Evolutionary conservation across 2,797 vertebrate genomes (phyloP), one percentile per base, ranked within the genome.

Genomic region (Hoplostethus mediterraneus): DNA sequence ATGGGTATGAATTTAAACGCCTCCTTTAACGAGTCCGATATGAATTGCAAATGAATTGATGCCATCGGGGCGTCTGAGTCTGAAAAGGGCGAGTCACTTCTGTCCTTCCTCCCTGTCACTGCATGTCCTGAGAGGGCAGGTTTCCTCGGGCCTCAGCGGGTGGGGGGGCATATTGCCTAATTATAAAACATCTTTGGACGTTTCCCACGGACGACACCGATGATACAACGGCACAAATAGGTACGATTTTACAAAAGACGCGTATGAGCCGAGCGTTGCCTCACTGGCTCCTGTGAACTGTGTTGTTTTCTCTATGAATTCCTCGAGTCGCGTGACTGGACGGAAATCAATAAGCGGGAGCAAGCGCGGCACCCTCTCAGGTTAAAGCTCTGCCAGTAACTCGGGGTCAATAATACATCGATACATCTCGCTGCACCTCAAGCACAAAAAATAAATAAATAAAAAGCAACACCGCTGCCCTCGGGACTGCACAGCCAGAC

Each of bases 11-110:
- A 89, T 89, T 79, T 66, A 75, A 83, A 89, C 73, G 42, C 47
- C 30, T 42, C 54, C 31, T 71, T 82, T 87, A 91, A 91, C 42
- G 73, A 81, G 67, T 56, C 36, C 36, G 21, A 70, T 75, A 84
- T 88, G 86, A 93, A 82, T 89, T 92, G 90, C 82, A 90, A 91
- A 93, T 92, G 28, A 90, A 60, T 57, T 49, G 5, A 30, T 38
- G 59, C 63, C 77, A 77, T 77, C 56, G 47, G 62, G 82, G 81
- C 86, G 84, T 84, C 77, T 84, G 81, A 87, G 42, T 73, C 69
- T 78, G 72, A 63, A 72, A 63, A 66, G 30, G 75, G 14, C 0
- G 61, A 71, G 67, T 58, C 13, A 55, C 55, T 73, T 61, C 30
- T 45, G 25, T 25, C 71, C 58, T 55, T 36, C 58, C 17, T 49